These are phyloP conservation scores for Euphydryas editha DNA, from an alignment of 2,888 invertebrate genomes.

Conservation along the genomic window DNA sequence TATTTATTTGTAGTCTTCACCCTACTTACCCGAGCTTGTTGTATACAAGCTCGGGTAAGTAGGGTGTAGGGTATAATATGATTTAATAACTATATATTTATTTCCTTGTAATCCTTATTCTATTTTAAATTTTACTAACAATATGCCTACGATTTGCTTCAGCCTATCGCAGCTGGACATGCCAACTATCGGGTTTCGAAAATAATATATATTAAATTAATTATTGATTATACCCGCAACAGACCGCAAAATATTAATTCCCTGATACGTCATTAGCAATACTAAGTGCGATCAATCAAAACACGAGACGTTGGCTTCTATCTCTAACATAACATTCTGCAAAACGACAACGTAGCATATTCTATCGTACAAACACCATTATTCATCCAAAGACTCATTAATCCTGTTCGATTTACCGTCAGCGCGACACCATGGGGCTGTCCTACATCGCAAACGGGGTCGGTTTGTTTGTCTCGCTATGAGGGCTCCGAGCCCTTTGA, in stretches of 20 bases:
- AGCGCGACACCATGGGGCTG: background rate
- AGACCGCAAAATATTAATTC: slow-evolving; percentile 6
- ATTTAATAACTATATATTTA: too few species aligned
- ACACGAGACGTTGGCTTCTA: slow-evolving; percentile 2
- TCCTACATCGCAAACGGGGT: slow-evolving; percentile 16
- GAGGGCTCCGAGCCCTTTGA: slow-evolving; percentile 1
- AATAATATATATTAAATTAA: background rate
- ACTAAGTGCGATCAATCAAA: slow-evolving; percentile 9
- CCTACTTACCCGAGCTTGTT: too few species aligned
- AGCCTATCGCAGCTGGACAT: too few species aligned
- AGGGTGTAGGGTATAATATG: too few species aligned
- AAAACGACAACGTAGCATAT: slow-evolving; percentile 6
- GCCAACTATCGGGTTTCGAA: too few species aligned
- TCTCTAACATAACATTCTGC: slow-evolving; percentile 8
- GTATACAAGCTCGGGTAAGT: too few species aligned
- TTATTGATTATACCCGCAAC: background rate
- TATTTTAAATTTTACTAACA: too few species aligned
- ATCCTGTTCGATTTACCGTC: slow-evolving; percentile 12
- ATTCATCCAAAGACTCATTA: slow-evolving; percentile 12
- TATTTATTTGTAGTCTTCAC: too few species aligned
- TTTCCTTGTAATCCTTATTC: too few species aligned
- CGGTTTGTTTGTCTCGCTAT: slow-evolving; percentile 14
- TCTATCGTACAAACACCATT: slow-evolving; percentile 12
- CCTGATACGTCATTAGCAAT: slow-evolving; percentile 3
- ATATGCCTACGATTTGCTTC: too few species aligned